Evolutionary conservation across 1,140 invertebrate genomes (phyloP).

Genomic region (Schlechtendalia chinensis): DNA sequence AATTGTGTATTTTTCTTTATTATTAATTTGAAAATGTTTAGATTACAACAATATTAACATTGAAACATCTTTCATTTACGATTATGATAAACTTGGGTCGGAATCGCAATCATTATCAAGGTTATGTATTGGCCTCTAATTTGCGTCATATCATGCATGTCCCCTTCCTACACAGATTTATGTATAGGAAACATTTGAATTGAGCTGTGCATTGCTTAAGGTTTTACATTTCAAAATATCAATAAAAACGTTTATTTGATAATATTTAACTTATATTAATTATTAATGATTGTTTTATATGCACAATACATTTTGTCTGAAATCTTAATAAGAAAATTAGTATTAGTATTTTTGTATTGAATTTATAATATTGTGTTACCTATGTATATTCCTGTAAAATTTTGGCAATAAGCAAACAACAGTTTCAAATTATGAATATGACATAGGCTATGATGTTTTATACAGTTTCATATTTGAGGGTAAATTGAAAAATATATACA

Average conservation of each 20-base stretch:
- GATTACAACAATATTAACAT: slow-evolving; percentile 24
- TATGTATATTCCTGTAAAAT: neutral
- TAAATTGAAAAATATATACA: neutral
- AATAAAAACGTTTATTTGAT: neutral
- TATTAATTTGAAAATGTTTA: slow-evolving; percentile 2
- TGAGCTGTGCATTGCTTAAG: slow-evolving; percentile 13
- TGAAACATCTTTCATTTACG: slow-evolving; percentile 34
- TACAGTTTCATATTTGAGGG: neutral
- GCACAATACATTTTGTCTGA: neutral
- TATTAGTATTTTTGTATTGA: neutral
- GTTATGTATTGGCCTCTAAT: slow-evolving; percentile 49
- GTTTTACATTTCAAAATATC: slow-evolving; percentile 19
- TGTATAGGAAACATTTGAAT: slow-evolving; percentile 28
- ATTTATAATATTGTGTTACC: neutral
- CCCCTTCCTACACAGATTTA: slow-evolving; percentile 24
- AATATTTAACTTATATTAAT: neutral
- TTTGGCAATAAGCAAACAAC: neutral
- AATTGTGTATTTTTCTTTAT: neutral
- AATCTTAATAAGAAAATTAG: neutral
- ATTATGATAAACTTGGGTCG: slow-evolving; percentile 43
- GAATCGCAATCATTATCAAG: slow-evolving; percentile 48
- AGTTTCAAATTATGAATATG: neutral
- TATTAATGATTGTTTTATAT: neutral
- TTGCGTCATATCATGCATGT: slow-evolving; percentile 41
- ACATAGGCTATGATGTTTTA: neutral